phyloP scores from a whole-genome alignment of 2,888 invertebrate species.

The Harpagoxenus sublaevis region DNA sequence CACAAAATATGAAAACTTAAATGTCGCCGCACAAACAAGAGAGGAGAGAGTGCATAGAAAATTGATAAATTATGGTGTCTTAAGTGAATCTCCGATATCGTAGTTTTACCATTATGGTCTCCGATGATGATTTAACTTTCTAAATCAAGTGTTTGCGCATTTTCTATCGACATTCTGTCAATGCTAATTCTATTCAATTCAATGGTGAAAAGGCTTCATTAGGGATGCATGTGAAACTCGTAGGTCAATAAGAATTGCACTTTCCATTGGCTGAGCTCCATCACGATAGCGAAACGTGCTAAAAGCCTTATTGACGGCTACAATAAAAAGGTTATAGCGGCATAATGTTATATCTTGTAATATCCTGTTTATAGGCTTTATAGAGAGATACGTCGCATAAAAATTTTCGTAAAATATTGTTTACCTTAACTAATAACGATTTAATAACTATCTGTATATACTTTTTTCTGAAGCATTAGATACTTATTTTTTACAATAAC shows the following conservation, averaged over 20 bases:
- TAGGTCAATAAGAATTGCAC: constrained; percentile 37
- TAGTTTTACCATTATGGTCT: neutral
- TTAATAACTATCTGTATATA: neutral
- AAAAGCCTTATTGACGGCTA: constrained; percentile 24
- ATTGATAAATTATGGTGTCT: constrained; percentile 1
- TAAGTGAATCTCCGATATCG: constrained; percentile 1
- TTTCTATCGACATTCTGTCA: constrained; percentile 26
- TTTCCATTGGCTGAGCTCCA: constrained; percentile 22
- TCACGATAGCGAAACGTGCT: constrained; percentile 14
- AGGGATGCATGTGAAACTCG: constrained; percentile 32
- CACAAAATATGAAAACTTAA: neutral
- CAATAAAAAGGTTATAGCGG: neutral
- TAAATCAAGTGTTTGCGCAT: constrained; percentile 20
- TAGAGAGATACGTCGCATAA: neutral
- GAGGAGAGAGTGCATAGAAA: neutral
- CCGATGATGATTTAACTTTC: constrained; percentile 21
- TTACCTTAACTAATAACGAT: neutral
- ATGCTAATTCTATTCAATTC: constrained; percentile 30
- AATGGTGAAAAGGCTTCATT: constrained; percentile 33
- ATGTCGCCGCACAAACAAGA: neutral
- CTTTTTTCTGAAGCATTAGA: neutral
- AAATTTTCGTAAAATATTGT: neutral
- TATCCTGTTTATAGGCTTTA: neutral
- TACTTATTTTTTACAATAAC: neutral
- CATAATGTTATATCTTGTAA: neutral